phyloP scores from a whole-genome alignment of 2,888 invertebrate genomes.

The Drosophila greeni region DNA sequence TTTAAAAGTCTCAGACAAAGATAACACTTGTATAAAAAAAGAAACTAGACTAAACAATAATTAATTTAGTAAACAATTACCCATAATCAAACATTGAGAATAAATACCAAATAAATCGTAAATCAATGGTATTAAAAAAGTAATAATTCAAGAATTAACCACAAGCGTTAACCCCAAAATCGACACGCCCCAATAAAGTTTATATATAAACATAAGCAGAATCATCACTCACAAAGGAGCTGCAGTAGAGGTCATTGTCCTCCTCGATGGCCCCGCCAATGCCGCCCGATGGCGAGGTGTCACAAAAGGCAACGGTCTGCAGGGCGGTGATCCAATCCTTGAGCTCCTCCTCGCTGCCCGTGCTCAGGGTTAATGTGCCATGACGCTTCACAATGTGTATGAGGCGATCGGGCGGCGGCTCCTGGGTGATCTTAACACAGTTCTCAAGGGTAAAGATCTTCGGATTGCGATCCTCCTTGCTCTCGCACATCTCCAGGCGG shows the following conservation, averaged over 20 bases:
- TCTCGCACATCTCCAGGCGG: constrained; percentile 91
- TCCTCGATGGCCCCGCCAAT: constrained; percentile 84
- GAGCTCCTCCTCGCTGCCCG: constrained; percentile 84
- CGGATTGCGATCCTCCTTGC: constrained; percentile 86
- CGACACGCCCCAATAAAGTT: constrained; percentile 4
- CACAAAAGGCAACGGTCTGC: constrained; percentile 90
- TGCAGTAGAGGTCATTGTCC: constrained; percentile 93
- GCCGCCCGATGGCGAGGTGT: constrained; percentile 76
- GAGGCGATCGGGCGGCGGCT: constrained; percentile 82
- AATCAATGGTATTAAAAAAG: background rate
- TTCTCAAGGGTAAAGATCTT: constrained; percentile 91
- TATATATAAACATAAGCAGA: background rate
- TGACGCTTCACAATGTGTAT: constrained; percentile 87
- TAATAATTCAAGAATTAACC: constrained; percentile 1
- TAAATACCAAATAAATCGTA: background rate
- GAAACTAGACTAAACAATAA: background rate
- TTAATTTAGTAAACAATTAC: background rate
- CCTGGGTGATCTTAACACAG: constrained; percentile 89
- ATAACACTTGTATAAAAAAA: too few species aligned
- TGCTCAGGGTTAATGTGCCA: constrained; percentile 82
- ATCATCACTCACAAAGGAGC: constrained; percentile 81
- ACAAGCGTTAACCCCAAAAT: too few species aligned
- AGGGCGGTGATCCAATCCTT: constrained; percentile 88
- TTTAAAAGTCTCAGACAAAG: too few species aligned
- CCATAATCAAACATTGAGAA: background rate